These are phyloP conservation scores for Platycheirus albimanus DNA, from an alignment of 2,888 invertebrate species.

Conservation along the genomic window DNA sequence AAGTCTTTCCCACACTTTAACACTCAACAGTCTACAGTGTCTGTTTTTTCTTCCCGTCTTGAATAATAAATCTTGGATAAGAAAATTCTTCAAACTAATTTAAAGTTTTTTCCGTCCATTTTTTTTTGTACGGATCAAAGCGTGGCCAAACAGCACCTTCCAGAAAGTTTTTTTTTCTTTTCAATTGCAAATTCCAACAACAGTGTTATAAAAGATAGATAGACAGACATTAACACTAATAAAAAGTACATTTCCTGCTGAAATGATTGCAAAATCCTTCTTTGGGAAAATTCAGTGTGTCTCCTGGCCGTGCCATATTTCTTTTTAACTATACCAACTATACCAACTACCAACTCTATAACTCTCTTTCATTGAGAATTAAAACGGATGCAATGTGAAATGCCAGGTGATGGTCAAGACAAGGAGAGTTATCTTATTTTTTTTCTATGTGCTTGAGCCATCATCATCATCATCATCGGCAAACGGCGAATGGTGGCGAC, in stretches of 20 bases:
- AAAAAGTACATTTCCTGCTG: conserved; percentile 59
- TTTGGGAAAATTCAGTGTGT: conserved; percentile 26
- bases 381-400: conserved; percentile 62
- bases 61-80: conserved; percentile 48
- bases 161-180: conserved; percentile 31
- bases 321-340: background rate
- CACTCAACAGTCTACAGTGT: conserved; percentile 11
- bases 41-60: conserved; percentile 4
- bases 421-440: conserved; percentile 15
- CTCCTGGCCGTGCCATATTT: background rate
- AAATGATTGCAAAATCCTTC: conserved; percentile 65
- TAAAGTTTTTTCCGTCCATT: conserved; percentile 52
- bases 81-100: conserved; percentile 58
- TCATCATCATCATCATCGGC: conserved; percentile 1
- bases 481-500: too few relatives aligned
- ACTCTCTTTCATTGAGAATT: conserved; percentile 22
- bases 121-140: conserved; percentile 9
- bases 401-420: conserved; percentile 68
- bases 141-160: conserved; percentile 29
- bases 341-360: conserved; percentile 15
- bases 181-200: background rate
- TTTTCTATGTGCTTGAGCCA: conserved; percentile 26
- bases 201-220: conserved; percentile 37
- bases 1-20: conserved; percentile 39
- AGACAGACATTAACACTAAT: conserved; percentile 49